Conservation (phyloP, 2,113 vertebrate species). For the Cyanoderma ruficeps region DNA sequence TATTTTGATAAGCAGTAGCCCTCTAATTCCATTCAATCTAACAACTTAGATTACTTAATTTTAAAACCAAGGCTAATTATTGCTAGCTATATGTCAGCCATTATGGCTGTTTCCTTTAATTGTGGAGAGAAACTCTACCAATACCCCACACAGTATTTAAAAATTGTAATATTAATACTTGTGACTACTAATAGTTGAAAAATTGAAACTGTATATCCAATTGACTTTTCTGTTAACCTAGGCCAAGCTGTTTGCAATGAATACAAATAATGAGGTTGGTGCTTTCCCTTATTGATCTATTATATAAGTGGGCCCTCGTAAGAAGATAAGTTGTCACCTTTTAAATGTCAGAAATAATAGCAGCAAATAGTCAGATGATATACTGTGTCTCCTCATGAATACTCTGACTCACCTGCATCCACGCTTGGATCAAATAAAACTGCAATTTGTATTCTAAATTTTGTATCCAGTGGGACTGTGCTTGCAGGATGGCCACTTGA, state of each 20-base stretch:
- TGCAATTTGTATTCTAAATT: background rate
- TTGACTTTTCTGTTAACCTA: background rate
- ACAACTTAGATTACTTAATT: background rate
- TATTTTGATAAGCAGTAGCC: background rate
- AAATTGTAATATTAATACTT: background rate
- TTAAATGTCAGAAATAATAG: constrained; percentile 19
- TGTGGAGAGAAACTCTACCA: background rate
- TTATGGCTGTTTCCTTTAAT: background rate
- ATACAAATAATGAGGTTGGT: background rate
- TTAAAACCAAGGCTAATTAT: background rate
- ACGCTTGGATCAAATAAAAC: background rate
- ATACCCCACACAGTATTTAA: background rate
- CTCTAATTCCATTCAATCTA: background rate
- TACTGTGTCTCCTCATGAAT: background rate
- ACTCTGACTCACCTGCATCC: background rate
- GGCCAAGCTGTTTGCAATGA: background rate
- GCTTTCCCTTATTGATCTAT: background rate
- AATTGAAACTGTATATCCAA: background rate
- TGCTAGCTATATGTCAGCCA: background rate
- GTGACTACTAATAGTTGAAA: background rate
- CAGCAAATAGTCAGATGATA: background rate
- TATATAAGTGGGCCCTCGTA: background rate
- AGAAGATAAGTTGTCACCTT: background rate
- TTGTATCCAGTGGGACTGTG: background rate
- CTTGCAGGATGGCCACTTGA: fast-evolving